Evolutionary conservation across 1,140 invertebrate species (phyloP).

Genomic region (Anastrepha ludens): DNA sequence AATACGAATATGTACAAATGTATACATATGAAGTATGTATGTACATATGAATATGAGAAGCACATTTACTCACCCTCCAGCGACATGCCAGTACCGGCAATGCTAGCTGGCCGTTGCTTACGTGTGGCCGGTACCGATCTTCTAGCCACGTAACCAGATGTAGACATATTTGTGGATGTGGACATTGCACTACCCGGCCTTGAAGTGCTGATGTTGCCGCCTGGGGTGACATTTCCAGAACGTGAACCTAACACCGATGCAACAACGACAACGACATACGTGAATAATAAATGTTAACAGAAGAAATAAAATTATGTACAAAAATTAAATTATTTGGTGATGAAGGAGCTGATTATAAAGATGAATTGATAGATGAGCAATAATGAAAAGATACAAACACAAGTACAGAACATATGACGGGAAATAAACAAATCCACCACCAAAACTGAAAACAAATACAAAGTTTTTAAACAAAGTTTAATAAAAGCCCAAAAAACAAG

Average conservation of each 20-base stretch:
- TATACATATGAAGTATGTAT: slow-evolving; percentile 10
- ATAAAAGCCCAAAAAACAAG: not conserved
- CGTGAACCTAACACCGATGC: slow-evolving; percentile 69
- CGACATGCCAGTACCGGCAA: slow-evolving; percentile 88
- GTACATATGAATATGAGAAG: slow-evolving; percentile 17
- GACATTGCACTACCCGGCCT: slow-evolving; percentile 88
- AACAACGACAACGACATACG: slow-evolving; percentile 42
- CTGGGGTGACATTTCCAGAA: slow-evolving; percentile 83
- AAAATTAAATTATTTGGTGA: slow-evolving; percentile 8
- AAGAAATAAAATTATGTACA: slow-evolving; percentile 47
- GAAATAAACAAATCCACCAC: slow-evolving; percentile 43
- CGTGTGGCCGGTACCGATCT: slow-evolving; percentile 65
- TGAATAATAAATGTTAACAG: slow-evolving; percentile 30
- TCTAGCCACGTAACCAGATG: slow-evolving; percentile 65
- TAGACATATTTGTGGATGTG: slow-evolving; percentile 73
- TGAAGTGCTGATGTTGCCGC: slow-evolving; percentile 78
- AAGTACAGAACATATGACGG: not conserved
- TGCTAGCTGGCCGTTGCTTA: slow-evolving; percentile 83
- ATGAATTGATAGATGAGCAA: slow-evolving; percentile 30
- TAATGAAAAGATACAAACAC: not conserved
- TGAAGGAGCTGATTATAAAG: slow-evolving; percentile 3
- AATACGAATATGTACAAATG: not conserved
- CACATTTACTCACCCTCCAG: slow-evolving; percentile 70
- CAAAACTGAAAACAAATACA: slow-evolving; percentile 47
- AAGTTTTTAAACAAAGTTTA: not conserved